Conservation (phyloP, 2,888 invertebrate species). For the Tipula vernalis region DNA sequence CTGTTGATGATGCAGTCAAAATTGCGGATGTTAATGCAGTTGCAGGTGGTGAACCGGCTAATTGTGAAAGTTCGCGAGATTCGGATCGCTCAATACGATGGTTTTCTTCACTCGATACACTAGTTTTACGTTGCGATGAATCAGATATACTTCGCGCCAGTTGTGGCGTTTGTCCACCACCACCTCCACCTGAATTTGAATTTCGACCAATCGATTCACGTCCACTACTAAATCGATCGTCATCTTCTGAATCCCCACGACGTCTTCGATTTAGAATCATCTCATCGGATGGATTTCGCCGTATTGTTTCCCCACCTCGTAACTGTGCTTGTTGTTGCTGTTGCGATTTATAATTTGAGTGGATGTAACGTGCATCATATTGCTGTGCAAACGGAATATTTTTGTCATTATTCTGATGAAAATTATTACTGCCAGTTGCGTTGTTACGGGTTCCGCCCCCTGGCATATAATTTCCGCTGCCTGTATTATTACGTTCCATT, state of each 20-base stretch:
- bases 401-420: constrained; percentile 18
- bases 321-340: constrained; percentile 14
- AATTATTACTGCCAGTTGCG: constrained; percentile 17
- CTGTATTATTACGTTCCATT: constrained; percentile 29
- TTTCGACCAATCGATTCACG: constrained; percentile 19
- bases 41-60: neutral
- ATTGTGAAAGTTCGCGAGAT: constrained; percentile 16
- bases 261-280: constrained; percentile 16
- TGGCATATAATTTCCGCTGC: neutral
- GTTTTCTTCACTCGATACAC: constrained; percentile 24
- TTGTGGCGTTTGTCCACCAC: constrained; percentile 19
- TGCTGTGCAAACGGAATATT: constrained; percentile 24
- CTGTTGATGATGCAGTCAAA: neutral
- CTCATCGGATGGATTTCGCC: constrained; percentile 19
- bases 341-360: constrained; percentile 17
- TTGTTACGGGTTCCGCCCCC: neutral
- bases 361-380: constrained; percentile 24
- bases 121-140: constrained; percentile 35
- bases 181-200: constrained; percentile 16
- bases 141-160: constrained; percentile 36
- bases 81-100: constrained; percentile 17
- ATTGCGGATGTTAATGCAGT: neutral
- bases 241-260: constrained; percentile 23
- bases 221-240: constrained; percentile 21
- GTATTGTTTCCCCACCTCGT: constrained; percentile 14